A percentile compares a stretch with the other conserved stretches of the same genome.
Evolutionary conservation across 2,797 vertebrate species (phyloP).

Genomic region (Psittacula echo): DNA sequence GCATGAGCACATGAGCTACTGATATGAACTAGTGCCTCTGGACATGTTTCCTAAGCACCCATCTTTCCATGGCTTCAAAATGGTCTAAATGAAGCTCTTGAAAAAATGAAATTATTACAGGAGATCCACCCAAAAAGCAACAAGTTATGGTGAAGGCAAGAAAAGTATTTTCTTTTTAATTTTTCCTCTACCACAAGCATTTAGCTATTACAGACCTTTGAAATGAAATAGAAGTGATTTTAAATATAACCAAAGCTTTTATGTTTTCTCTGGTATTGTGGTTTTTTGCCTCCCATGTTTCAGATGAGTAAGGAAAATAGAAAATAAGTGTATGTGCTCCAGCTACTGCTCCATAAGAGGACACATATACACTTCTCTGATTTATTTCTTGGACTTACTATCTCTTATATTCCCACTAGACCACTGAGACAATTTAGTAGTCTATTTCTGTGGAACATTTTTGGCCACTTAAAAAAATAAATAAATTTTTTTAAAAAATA

Average conservation of each 20-base stretch:
- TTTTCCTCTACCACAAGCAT: neutral
- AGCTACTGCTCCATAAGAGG: neutral
- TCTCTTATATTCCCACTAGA: neutral
- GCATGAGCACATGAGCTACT: neutral
- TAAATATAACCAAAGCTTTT: neutral
- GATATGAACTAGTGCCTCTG: slow-evolving; percentile 31
- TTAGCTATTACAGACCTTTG: neutral
- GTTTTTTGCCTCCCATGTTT: neutral
- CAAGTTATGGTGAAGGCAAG: slow-evolving; percentile 19
- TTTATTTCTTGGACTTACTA: neutral
- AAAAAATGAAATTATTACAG: slow-evolving; percentile 11
- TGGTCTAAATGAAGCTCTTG: neutral
- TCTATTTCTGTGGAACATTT: neutral
- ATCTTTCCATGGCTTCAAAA: neutral
- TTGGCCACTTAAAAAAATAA: neutral
- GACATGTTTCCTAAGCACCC: neutral
- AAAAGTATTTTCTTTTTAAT: neutral
- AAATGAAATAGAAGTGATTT: neutral
- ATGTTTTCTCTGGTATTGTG: neutral
- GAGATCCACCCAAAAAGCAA: neutral
- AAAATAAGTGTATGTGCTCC: neutral
- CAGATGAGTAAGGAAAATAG: neutral
- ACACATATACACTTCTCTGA: neutral
- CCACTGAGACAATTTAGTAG: neutral
- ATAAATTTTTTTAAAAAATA: neutral